Base-by-base conservation (phyloP, 2,888 invertebrate genomes). In the Drosophila anomalipes region DNA sequence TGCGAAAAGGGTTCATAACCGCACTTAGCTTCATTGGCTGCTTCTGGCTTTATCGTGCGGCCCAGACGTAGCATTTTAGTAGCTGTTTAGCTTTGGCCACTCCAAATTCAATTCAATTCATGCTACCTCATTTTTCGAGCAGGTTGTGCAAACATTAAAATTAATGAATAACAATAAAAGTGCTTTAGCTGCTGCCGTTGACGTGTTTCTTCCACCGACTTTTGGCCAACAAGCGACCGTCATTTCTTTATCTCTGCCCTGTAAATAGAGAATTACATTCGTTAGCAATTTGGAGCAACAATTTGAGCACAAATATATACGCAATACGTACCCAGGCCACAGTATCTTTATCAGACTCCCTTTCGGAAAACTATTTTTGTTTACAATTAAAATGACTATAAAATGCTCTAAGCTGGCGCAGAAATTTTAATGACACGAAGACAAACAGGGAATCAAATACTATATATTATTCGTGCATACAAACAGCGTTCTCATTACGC, bases 81-180 rank as follows among this genome's bases (percentile, higher is more conserved):
- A 80, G 79, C 74, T 70, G 63, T 64, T 73, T 81, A 66, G 70
- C 70, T 28, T 57, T 67, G 79, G 62, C 74, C 76, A 83, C 82
- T 86, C 79, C 72, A 82, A 86, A 87, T 91, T 91, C 84, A 91
- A 89, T 91, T 89, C 77, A 84, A 86, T 81, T 78, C 72, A 32
- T 28, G 75, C 65, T 63, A 22, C 64, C 71, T 79, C 86, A 22
- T 32, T 58, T 58, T 58, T 44, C 44, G 44, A 33, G 16, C 58
- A 89, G 86, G 86, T 86, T 86, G 83, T 77, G 86, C 83, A 90
- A 91, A 91, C 90, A 91, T 91, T 90, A 90, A 91, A 92, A 91
- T 92, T 92, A 91, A 92, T 91, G 92, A 91, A 91, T 88, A 91
- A 91, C 91, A 91, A 86, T 91, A 90, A 88, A 91, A 75, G 69